These are phyloP conservation scores for Zingel zingel DNA, from an alignment of 2,113 vertebrate species.

Conservation along the genomic window DNA sequence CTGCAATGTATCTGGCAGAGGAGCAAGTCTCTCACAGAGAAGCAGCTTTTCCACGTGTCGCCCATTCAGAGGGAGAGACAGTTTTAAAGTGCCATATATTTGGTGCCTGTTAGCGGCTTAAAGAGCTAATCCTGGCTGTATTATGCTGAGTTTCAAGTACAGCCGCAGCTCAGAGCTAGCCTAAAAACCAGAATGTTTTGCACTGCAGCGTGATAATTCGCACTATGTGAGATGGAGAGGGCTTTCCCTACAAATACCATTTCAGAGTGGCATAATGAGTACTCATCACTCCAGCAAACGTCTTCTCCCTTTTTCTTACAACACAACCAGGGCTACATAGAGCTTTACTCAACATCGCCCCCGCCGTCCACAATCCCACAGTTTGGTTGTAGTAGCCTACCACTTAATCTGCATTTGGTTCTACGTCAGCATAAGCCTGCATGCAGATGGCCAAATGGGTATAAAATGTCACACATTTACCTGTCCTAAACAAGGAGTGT, in stretches of 20 bases:
- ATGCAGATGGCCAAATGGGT: constrained; percentile 74
- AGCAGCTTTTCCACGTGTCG: constrained; percentile 76
- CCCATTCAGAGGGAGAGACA: constrained; percentile 65
- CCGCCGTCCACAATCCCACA: constrained; percentile 44
- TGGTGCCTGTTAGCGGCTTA: constrained; percentile 70
- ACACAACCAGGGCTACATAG: constrained; percentile 6
- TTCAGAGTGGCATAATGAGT: constrained; percentile 73
- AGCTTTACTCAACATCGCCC: constrained; percentile 68
- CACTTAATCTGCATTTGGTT: constrained; percentile 60
- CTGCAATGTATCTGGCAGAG: constrained; percentile 78
- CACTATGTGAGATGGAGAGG: constrained; percentile 48
- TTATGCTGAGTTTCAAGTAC: constrained; percentile 49
- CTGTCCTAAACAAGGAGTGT: constrained; percentile 84
- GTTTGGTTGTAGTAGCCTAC: constrained; percentile 20
- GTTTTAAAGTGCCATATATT: constrained; percentile 75
- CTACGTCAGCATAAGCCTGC: constrained; percentile 85
- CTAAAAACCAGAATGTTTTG: constrained; percentile 41
- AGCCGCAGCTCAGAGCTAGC: constrained; percentile 44
- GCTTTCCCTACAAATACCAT: constrained; percentile 69
- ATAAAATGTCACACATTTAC: constrained; percentile 87
- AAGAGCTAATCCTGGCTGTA: constrained; percentile 60
- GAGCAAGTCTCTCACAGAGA: constrained; percentile 72
- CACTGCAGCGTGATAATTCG: constrained; percentile 62
- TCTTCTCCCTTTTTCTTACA: constrained; percentile 74
- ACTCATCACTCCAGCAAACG: constrained; percentile 71